Base-by-base conservation (phyloP, 1,140 invertebrate genomes). In the Aporrectodea caliginosa region DNA sequence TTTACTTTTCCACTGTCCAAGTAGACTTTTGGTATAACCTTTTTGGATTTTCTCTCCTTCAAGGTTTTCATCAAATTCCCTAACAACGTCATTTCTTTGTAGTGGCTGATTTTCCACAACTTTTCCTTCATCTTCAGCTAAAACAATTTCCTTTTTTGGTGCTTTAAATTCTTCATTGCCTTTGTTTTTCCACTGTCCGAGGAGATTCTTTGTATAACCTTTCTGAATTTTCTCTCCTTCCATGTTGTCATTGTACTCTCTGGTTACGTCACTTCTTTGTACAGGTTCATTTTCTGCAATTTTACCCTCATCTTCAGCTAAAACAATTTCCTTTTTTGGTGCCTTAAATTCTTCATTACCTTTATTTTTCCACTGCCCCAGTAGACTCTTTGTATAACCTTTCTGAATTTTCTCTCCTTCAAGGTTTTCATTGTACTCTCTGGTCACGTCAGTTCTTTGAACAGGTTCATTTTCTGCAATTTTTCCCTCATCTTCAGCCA, bases 231-330 rank as follows among this genome's bases (percentile, higher is more conserved):
- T n/a, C 29, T 75, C 73, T 14, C 73, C 70, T 33, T 74, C 73
- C 2, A 74, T 2, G 33, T 33, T 74, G n/a, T 30, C 27, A 30
- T 34, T 22, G 34, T 70, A 32, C 34, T 74, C 73, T 33, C 73
- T 74, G n/a, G 32, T 31, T 2, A 80, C 79, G 32, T 78, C 80
- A 22, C 35, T 43, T 35, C 80, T 32, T 31, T 71, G 29, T 14
- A 78, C 29, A 22, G 80, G 80, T 30, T 81, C 76, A 69, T 75
- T 81, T 75, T 81, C 80, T 32, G 35, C 43, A 22, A 81, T 58
- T 6, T 29, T n/a, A 0, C 69, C 69, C 31, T 81, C 80, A 32
- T 78, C 77, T 68, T 72, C 72, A 0, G 76, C 35, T 29, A 74
- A 30, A 22, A 79, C 76, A 69, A 69, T 71, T 2, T 35, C 31